Conservation (phyloP, 2,888 invertebrate genomes). For the Maniola hyperantus region DNA sequence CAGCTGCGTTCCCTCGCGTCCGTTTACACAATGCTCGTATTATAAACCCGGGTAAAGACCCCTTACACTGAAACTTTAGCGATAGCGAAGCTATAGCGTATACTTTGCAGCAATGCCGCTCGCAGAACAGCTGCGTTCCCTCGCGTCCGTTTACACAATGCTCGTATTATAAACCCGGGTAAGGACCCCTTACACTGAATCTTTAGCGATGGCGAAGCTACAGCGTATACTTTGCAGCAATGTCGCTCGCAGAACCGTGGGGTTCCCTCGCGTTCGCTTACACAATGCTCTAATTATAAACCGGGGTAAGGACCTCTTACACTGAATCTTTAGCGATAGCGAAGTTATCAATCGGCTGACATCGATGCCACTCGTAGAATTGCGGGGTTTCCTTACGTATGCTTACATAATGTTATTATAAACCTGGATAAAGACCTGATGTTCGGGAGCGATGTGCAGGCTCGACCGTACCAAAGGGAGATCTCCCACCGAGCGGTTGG, state of each 20-base stretch:
- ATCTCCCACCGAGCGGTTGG: too few relatives aligned
- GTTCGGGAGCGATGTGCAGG: too few relatives aligned
- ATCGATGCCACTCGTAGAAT: too few relatives aligned
- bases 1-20: not conserved
- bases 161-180: not conserved
- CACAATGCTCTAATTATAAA: not conserved
- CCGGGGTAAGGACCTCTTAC: not conserved
- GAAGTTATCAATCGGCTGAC: too few relatives aligned
- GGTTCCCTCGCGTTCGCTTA: not conserved
- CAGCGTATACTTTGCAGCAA: not conserved
- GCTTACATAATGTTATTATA: too few relatives aligned
- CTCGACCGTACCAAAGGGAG: too few relatives aligned
- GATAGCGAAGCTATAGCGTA: not conserved
- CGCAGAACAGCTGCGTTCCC: not conserved
- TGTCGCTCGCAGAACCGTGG: constrained; percentile 7
- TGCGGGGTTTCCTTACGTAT: too few relatives aligned
- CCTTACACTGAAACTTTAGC: not conserved
- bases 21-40: not conserved
- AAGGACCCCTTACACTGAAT: not conserved
- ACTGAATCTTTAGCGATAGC: not conserved
- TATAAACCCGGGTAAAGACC: not conserved
- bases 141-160: not conserved
- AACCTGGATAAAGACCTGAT: too few relatives aligned
- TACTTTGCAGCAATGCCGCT: not conserved
- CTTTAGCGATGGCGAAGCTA: not conserved